phyloP scores from a whole-genome alignment of 1,140 invertebrate species.

The Spodoptera litura region DNA sequence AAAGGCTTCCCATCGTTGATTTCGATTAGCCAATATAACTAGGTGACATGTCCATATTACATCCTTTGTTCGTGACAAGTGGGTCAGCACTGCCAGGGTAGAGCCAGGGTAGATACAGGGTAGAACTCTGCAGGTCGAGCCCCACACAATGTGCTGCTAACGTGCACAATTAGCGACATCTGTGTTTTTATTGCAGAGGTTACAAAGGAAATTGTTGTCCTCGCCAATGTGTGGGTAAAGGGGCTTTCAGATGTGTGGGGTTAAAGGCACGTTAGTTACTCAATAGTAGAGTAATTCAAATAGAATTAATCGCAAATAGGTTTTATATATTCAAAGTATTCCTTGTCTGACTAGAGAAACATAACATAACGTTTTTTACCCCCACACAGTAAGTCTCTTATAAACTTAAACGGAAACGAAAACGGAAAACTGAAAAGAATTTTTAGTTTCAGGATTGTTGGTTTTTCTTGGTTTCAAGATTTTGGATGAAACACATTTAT shows the following conservation, averaged over 20 bases:
- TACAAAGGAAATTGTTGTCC: constrained; percentile 31
- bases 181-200: constrained; percentile 41
- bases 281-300: neutral
- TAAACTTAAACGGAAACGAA: too few species aligned
- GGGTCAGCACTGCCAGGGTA: neutral
- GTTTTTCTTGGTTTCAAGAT: too few species aligned
- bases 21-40: constrained; percentile 1
- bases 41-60: constrained; percentile 22
- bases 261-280: neutral
- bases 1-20: constrained; percentile 3
- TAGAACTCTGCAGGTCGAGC: neutral
- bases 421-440: too few species aligned
- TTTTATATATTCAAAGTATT: too few species aligned
- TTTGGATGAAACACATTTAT: too few species aligned
- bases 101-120: neutral
- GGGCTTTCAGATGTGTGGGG: neutral
- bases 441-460: too few species aligned
- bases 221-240: neutral
- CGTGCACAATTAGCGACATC: constrained; percentile 42
- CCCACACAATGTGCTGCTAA: constrained; percentile 21
- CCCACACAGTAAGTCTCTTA: too few species aligned
- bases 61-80: constrained; percentile 2
- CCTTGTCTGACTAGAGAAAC: too few species aligned
- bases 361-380: too few species aligned
- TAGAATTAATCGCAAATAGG: too few species aligned